phyloP scores from a whole-genome alignment of 2,113 vertebrate genomes.

The Salminus brasiliensis region DNA sequence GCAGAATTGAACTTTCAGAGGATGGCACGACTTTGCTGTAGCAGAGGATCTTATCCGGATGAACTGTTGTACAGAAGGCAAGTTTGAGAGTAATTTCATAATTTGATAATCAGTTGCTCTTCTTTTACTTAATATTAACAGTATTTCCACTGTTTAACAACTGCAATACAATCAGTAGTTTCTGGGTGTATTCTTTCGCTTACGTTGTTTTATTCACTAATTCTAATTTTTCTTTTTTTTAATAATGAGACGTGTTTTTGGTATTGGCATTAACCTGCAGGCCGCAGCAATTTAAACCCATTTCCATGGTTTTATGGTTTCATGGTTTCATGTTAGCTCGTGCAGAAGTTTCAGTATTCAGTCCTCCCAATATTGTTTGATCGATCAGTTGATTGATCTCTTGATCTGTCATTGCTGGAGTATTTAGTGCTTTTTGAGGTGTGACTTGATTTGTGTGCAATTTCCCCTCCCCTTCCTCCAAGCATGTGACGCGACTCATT shows the following conservation, averaged over 20 bases:
- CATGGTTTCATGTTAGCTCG: constrained; percentile 84
- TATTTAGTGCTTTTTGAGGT: constrained; percentile 91
- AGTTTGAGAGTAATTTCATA: constrained; percentile 82
- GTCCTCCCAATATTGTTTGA: too few species aligned
- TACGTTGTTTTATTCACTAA: constrained; percentile 56
- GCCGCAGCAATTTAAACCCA: constrained; percentile 74
- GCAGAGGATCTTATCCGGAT: constrained; percentile 75
- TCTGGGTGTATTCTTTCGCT: constrained; percentile 76
- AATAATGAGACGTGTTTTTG: constrained; percentile 78
- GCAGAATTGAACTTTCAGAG: constrained; percentile 73
- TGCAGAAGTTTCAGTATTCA: constrained; percentile 94
- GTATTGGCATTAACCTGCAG: constrained; percentile 75
- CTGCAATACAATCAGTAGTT: constrained; percentile 91
- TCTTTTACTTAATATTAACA: constrained; percentile 76
- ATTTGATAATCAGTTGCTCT: constrained; percentile 89
- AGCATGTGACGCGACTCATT: constrained; percentile 77
- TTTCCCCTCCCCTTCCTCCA: constrained; percentile 76
- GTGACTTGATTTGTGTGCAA: constrained; percentile 88
- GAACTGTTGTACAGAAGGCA: constrained; percentile 84
- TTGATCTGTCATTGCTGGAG: constrained; percentile 80
- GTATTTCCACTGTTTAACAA: constrained; percentile 92
- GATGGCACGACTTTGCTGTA: constrained; percentile 82
- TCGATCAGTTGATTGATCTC: too few species aligned
- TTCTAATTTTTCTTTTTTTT: constrained; percentile 68
- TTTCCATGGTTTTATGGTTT: constrained; percentile 81